These are phyloP conservation scores for Bothrops alternatus DNA, from an alignment of 2,797 vertebrate species.

Conservation along the genomic window DNA sequence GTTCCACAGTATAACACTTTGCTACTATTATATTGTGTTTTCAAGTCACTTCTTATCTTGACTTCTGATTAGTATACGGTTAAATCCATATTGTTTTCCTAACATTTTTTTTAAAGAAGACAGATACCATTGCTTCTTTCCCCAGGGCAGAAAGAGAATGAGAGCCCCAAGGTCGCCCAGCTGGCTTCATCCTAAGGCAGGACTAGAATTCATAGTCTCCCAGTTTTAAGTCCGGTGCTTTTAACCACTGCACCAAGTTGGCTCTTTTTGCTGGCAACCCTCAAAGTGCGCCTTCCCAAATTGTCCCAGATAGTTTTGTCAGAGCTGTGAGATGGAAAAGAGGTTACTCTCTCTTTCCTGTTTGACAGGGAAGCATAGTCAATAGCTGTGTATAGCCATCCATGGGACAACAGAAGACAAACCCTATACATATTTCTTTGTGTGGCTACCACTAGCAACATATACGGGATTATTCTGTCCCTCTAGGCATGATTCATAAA, in stretches of 20 bases:
- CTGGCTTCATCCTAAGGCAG: not conserved
- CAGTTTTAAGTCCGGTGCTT: not conserved
- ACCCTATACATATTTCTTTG: not conserved
- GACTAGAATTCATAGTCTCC: not conserved
- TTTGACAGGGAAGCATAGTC: not conserved
- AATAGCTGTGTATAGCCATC: not conserved
- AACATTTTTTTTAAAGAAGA: not conserved
- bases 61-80: not conserved
- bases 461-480: not conserved
- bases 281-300: not conserved
- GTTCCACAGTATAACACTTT: not conserved
- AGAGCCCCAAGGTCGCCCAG: not conserved
- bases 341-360: not conserved
- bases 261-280: not conserved
- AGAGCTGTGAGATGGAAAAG: not conserved
- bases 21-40: not conserved
- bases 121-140: not conserved
- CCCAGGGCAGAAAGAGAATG: not conserved
- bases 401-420: not conserved
- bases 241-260: not conserved
- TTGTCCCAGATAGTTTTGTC: not conserved
- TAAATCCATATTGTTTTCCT: not conserved
- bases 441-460: not conserved
- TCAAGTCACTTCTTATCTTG: not conserved
- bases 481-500: not conserved